Evolutionary conservation across 2,797 vertebrate genomes (phyloP), one percentile per base, ranked within the genome.

Genomic region (Siniperca scherzeri): DNA sequence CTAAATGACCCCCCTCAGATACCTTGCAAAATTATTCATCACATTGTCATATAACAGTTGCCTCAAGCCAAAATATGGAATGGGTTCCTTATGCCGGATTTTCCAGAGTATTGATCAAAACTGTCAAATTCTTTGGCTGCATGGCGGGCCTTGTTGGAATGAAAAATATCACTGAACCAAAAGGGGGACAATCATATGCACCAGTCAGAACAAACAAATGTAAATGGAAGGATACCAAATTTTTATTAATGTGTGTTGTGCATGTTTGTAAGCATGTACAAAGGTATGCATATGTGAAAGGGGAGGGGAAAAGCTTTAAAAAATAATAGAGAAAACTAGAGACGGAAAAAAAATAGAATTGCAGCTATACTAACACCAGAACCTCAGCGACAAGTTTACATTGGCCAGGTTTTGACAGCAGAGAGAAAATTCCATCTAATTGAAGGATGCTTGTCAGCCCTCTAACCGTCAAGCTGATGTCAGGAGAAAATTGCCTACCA

Each of bases 391-490:
- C 74, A 80, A 67, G 69, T 77, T 87, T 79, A 78, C 55, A 77
- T 62, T 84, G 61, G 64, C 59, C 25, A 38, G 69, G 70, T 74
- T 90, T 88, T 91, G 89, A 91, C 83, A 90, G 91, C 67, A 52
- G 65, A 65, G 60, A 81, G 66, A 80, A 78, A 89, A 88, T 73
- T 52, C 73, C 19, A 64, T 91, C 57, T 83, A 87, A 87, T 86
- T 90, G 86, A 87, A 78, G 73, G 77, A 86, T 80, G 80, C 74
- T 85, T 91, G 83, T 90, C 91, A 91, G 60, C 53, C 53, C 64
- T 83, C 71, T 30, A 77, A 85, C 81, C 42, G 55, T 93, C 89
- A 92, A 75, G 74, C 76, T 69, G 48, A 65, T 84, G 81, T 87
- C 86, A 80, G 77, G 62, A 81, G 81, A 80, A 89, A 90, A 91